Base-by-base conservation (phyloP, 2,113 vertebrate genomes). In the Fukomys damarensis region DNA sequence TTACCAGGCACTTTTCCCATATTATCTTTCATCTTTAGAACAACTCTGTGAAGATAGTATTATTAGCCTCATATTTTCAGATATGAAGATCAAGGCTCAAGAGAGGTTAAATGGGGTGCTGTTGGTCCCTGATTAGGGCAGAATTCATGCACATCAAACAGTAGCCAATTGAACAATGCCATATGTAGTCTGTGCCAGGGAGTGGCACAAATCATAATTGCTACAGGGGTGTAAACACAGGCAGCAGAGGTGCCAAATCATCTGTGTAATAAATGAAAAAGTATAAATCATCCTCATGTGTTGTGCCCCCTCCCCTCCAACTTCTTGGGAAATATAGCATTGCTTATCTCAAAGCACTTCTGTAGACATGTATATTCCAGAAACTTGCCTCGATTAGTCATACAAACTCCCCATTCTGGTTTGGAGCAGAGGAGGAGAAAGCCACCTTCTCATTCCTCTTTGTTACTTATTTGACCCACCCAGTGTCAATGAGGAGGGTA, bases 161-260 rank as follows among this genome's bases (percentile, higher is more conserved):
- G 95, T 68, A 87, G 58, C 80, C 92, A 76, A 95, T 87, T 96
- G 93, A 98, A 97, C 84, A 93, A 87, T 96, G 70, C 86, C 89
- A 61, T 91, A 93, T 91, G 41, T 16, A 35, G 56, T 80, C 92
- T 66, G 84, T 90, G 87, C 96, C 92, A 95, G 87, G 80, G 92
- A 81, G 76, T 84, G 95, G 79, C 61, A n/a, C 26, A 72, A 89
- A 93, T 61, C 84, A 94, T 91, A 88, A 94, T 89, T 81, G 96
- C 96, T 93, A 65, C 65, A 49, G 92, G 95, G 83, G 26, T 66
- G 12, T 97, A 96, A 96, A 98, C 97, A 96, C 93, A 94, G 66
- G 26, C 72, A 41, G 59, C 52, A 35, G 61, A 93, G 58, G n/a
- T 80, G 82, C 46, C 92, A 93, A 87, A 79, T 30, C 63, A 85